Conservation (phyloP, 2,888 invertebrate species). For the Parasteatoda lunata region DNA sequence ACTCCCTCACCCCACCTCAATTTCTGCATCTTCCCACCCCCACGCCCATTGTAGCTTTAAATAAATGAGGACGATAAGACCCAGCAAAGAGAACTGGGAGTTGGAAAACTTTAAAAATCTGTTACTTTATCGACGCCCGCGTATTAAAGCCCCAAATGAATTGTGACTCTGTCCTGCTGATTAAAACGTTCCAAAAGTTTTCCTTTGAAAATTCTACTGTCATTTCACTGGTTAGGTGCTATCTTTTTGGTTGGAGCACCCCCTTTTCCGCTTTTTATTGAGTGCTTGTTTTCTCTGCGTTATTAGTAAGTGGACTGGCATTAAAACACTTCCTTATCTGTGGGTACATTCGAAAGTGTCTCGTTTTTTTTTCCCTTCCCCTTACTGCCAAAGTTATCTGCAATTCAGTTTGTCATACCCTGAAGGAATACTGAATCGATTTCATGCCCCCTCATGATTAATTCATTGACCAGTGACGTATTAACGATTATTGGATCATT, state of each 20-base stretch:
- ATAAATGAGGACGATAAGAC: constrained; percentile 67
- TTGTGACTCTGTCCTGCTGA: constrained; percentile 65
- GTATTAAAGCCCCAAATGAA: constrained; percentile 62
- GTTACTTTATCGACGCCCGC: constrained; percentile 64
- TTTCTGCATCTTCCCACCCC: constrained; percentile 3
- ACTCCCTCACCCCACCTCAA: constrained; percentile 10
- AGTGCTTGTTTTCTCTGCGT: constrained; percentile 51
- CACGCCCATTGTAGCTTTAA: constrained; percentile 56
- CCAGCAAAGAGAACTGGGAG: constrained; percentile 12
- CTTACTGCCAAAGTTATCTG: constrained; percentile 42
- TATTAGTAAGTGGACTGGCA: constrained; percentile 60
- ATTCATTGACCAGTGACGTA: constrained; percentile 65
- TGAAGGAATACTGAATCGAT: constrained; percentile 42
- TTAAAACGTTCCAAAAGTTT: constrained; percentile 64
- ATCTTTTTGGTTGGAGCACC: constrained; percentile 48
- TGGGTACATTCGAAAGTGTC: constrained; percentile 11
- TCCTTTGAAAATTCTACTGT: constrained; percentile 49
- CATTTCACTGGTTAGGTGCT: constrained; percentile 18
- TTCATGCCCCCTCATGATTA: constrained; percentile 50
- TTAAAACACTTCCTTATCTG: constrained; percentile 56
- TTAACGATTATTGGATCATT: constrained; percentile 68
- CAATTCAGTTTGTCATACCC: constrained; percentile 54
- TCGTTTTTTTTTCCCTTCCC: neutral
- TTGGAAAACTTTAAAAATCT: constrained; percentile 67
- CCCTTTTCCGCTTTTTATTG: constrained; percentile 64